Conservation (phyloP, 2,888 invertebrate genomes). For the Julus scandinavius region DNA sequence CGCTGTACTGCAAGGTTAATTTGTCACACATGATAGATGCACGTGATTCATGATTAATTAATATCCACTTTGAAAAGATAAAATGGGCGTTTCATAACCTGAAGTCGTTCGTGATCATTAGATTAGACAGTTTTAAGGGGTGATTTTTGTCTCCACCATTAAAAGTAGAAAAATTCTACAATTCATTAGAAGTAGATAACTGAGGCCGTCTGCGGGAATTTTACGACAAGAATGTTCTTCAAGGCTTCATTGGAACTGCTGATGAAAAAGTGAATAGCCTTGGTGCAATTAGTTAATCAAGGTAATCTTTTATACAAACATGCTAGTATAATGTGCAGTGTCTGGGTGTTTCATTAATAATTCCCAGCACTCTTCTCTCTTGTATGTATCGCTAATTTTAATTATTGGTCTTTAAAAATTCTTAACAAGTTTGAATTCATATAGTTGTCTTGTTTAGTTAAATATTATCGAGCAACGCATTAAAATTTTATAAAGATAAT, state of each 20-base stretch:
- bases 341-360: constrained; percentile 13
- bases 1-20: neutral
- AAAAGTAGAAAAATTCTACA: neutral
- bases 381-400: neutral
- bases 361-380: neutral
- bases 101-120: neutral
- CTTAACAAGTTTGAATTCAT: constrained; percentile 9
- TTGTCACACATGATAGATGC: neutral
- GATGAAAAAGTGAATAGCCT: constrained; percentile 34
- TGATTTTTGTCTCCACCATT: neutral
- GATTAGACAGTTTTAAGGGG: constrained; percentile 14
- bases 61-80: neutral
- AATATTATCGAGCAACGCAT: neutral
- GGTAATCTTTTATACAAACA: neutral
- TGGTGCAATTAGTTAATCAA: constrained; percentile 46
- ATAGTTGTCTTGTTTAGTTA: constrained; percentile 7
- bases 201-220: constrained; percentile 40
- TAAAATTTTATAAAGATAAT: neutral
- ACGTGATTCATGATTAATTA: neutral
- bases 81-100: constrained; percentile 35
- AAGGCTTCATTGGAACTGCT: neutral
- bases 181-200: constrained; percentile 22
- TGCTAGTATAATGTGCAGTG: constrained; percentile 9
- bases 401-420: neutral
- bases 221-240: constrained; percentile 5